Percentiles rank a stretch among this genome's conserved stretches.
These are phyloP conservation scores for Steinernema feltiae DNA, from an alignment of 1,140 invertebrate species.

Conservation along the genomic window DNA sequence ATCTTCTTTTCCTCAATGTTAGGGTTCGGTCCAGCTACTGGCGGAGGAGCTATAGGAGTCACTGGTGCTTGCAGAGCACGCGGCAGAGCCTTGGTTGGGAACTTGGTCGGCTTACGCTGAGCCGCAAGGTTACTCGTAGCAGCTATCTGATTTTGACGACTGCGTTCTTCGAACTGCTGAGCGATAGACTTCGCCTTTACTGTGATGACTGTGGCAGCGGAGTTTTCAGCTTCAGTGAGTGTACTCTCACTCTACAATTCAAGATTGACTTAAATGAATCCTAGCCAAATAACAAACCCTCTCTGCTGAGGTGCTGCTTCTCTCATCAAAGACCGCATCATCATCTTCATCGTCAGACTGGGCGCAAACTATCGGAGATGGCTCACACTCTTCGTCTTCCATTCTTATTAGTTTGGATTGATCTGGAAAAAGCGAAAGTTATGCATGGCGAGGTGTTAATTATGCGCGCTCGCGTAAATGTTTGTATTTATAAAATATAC, in stretches of 20 bases:
- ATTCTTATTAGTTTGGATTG: background rate
- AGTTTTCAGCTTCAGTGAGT: background rate
- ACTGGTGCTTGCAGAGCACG: background rate
- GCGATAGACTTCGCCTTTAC: background rate
- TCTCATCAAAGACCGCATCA: background rate
- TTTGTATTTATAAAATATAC: too few relatives aligned
- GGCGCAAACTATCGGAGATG: background rate
- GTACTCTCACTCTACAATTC: background rate
- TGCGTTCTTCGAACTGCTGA: conserved; percentile 3
- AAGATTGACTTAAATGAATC: background rate
- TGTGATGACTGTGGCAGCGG: too few relatives aligned
- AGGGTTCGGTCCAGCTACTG: background rate
- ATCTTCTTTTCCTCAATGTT: background rate
- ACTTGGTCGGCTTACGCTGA: conserved; percentile 22
- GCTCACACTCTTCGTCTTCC: background rate
- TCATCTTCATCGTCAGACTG: background rate
- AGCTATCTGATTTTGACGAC: background rate
- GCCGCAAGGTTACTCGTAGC: conserved; percentile 27
- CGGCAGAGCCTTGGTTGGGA: background rate
- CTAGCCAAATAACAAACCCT: background rate
- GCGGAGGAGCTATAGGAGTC: background rate
- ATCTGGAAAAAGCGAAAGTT: too few relatives aligned
- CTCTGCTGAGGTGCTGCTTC: background rate
- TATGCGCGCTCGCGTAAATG: too few relatives aligned
- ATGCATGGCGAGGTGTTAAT: too few relatives aligned